Conservation (phyloP, 2,888 invertebrate species). For the Papilio gigon region DNA sequence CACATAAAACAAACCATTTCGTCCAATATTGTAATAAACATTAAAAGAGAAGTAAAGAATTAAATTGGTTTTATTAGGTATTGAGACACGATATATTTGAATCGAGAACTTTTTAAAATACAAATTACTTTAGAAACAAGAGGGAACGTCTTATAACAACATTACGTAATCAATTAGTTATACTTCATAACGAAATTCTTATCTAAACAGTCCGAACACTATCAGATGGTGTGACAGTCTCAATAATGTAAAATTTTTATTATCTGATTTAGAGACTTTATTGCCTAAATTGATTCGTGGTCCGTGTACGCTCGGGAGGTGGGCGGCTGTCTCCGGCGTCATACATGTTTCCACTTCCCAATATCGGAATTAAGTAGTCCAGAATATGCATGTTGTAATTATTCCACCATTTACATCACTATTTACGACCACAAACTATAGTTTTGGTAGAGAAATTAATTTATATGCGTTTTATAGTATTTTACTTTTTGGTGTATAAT, state of each 20-base stretch:
- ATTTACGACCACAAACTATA: constrained; percentile 35
- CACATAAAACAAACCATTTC: constrained; percentile 24
- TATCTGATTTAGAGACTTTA: constrained; percentile 70
- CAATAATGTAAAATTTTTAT: constrained; percentile 70
- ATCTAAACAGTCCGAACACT: constrained; percentile 48
- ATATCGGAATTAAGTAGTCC: constrained; percentile 48
- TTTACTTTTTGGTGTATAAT: neutral
- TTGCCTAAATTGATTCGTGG: constrained; percentile 54
- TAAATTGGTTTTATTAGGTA: constrained; percentile 20
- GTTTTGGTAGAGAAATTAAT: constrained; percentile 38
- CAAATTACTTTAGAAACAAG: constrained; percentile 33
- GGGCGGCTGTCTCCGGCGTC: constrained; percentile 56
- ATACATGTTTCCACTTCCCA: constrained; percentile 48
- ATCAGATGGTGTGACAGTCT: constrained; percentile 56
- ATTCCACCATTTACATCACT: constrained; percentile 68
- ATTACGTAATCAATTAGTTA: constrained; percentile 31
- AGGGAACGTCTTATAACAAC: neutral
- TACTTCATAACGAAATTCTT: constrained; percentile 42
- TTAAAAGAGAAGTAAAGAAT: constrained; percentile 26
- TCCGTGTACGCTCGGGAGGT: constrained; percentile 51
- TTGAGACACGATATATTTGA: constrained; percentile 14
- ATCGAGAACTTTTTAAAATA: constrained; percentile 22
- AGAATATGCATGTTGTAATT: constrained; percentile 48
- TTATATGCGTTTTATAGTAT: neutral
- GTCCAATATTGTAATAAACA: constrained; percentile 27